These are phyloP conservation scores for Apamea crenata DNA, from an alignment of 2,888 invertebrate species.

Conservation along the genomic window DNA sequence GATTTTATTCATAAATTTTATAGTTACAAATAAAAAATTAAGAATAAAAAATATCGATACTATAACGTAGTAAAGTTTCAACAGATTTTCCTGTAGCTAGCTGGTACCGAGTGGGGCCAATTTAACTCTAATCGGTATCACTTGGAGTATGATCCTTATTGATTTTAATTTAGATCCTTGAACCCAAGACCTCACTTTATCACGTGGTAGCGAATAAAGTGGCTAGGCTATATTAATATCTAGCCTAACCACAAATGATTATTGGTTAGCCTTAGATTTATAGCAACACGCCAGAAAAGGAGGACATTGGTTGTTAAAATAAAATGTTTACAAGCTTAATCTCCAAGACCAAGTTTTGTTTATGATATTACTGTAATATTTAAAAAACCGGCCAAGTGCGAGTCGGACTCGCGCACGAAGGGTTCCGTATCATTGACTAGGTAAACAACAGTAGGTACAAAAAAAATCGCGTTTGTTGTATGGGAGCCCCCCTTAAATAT, in stretches of 20 bases:
- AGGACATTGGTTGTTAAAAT: neutral
- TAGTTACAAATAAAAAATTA: neutral
- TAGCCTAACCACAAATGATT: constrained; percentile 21
- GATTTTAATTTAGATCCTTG: constrained; percentile 60
- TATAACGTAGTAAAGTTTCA: neutral
- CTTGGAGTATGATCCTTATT: constrained; percentile 51
- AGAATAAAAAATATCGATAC: neutral
- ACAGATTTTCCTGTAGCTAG: neutral
- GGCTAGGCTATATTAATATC: neutral
- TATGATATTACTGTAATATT: neutral
- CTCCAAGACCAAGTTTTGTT: neutral
- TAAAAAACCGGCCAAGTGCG: no score
- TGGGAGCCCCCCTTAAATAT: no score
- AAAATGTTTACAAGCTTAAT: neutral
- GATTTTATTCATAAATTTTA: neutral
- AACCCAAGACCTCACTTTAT: constrained; percentile 31
- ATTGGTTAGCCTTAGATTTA: constrained; percentile 17
- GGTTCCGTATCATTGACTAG: no score
- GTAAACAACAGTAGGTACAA: no score
- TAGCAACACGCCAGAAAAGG: constrained; percentile 6
- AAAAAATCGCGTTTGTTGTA: no score
- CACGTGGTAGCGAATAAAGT: constrained; percentile 19
- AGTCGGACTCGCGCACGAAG: no score
- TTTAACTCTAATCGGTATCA: constrained; percentile 52
- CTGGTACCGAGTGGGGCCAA: constrained; percentile 50